Conservation (phyloP, 2,888 invertebrate species). For the Eupithecia abbreviata region DNA sequence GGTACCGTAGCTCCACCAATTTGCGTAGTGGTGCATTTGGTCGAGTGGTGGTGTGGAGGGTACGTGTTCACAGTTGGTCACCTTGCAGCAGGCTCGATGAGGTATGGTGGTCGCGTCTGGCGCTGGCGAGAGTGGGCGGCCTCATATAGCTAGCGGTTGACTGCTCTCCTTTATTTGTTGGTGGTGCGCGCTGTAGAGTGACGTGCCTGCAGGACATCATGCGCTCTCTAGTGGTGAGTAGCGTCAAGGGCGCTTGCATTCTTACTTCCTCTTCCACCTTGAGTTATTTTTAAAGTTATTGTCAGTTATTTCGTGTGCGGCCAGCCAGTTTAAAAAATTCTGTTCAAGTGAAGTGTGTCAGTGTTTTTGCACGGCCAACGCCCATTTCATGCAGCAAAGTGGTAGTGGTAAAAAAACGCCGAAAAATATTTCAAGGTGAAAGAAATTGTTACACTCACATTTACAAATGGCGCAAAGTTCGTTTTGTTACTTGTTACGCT, state of each 20-base stretch:
- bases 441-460: constrained; percentile 26
- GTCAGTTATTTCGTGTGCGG: constrained; percentile 14
- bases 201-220: constrained; percentile 77
- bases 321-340: not conserved
- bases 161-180: constrained; percentile 81
- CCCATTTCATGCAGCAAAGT: not conserved
- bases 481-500: constrained; percentile 32
- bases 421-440: constrained; percentile 42
- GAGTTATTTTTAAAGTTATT: constrained; percentile 30
- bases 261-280: constrained; percentile 48
- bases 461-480: constrained; percentile 20
- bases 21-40: constrained; percentile 66
- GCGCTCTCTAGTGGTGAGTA: constrained; percentile 79
- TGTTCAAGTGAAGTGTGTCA: not conserved
- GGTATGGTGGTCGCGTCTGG: constrained; percentile 79
- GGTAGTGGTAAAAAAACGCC: not conserved
- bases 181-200: constrained; percentile 77
- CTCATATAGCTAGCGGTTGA: constrained; percentile 80
- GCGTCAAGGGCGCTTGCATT: constrained; percentile 56
- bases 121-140: constrained; percentile 81
- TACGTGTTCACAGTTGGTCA: constrained; percentile 71
- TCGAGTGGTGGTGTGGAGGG: constrained; percentile 49
- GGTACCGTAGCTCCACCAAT: constrained; percentile 71
- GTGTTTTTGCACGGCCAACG: not conserved
- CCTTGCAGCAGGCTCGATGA: constrained; percentile 69